A percentile compares a stretch with the other conserved stretches of the same genome.
phyloP scores from a whole-genome alignment of 2,888 invertebrate genomes.

The Ichneumoninae sp. region DNA sequence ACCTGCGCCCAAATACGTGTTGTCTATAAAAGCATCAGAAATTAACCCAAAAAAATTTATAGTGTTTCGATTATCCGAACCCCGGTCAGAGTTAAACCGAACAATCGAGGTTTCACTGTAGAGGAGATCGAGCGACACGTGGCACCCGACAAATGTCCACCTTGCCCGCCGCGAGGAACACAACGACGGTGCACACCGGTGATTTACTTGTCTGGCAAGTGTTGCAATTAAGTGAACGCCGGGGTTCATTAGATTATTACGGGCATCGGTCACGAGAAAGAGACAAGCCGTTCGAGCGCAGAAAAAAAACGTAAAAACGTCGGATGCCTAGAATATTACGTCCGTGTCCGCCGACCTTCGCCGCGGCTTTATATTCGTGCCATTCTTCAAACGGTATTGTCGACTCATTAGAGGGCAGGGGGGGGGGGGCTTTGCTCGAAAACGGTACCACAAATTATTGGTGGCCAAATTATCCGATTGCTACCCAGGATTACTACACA shows the following conservation, averaged over 20 bases:
- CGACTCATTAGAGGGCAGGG: no score
- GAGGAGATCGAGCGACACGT: conserved; percentile 38
- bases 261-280: conserved; percentile 35
- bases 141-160: conserved; percentile 23
- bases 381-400: no score
- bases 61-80: neutral
- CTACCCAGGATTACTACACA: neutral
- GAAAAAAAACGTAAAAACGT: neutral
- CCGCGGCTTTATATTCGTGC: no score
- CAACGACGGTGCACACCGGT: neutral
- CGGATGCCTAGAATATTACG: no score
- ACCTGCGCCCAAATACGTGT: neutral
- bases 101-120: neutral
- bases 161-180: conserved; percentile 15
- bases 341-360: no score
- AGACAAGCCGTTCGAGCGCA: neutral
- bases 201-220: conserved; percentile 34
- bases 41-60: no score
- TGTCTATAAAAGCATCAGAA: neutral
- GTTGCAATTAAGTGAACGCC: conserved; percentile 49
- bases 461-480: neutral
- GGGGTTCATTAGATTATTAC: conserved; percentile 47
- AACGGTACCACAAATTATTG: neutral
- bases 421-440: neutral
- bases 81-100: no score